phyloP scores from a whole-genome alignment of 1,140 invertebrate genomes.

The Bombus fervidus region DNA sequence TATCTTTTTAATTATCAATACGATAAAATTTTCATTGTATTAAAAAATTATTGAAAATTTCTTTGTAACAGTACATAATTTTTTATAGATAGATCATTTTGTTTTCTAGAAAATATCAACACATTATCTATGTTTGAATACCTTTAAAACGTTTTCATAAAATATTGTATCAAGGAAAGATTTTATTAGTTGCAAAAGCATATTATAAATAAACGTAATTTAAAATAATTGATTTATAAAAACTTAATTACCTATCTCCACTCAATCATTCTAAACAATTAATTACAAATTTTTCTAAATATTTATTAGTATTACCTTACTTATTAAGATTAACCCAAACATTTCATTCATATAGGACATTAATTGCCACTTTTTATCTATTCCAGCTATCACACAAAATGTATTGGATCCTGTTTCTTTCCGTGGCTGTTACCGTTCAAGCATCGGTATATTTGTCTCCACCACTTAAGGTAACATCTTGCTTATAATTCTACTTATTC shows the following conservation, averaged over 20 bases:
- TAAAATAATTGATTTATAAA: neutral
- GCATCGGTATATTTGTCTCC: slow-evolving; percentile 67
- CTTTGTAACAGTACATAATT: no score
- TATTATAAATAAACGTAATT: neutral
- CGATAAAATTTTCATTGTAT: no score
- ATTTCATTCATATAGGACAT: no score
- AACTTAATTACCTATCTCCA: neutral
- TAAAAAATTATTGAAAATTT: no score
- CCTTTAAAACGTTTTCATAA: neutral
- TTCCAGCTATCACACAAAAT: slow-evolving; percentile 23
- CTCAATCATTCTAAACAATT: no score
- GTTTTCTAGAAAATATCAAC: no score
- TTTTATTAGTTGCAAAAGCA: neutral
- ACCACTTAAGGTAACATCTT: slow-evolving; percentile 65
- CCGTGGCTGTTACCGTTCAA: slow-evolving; percentile 53
- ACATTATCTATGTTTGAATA: neutral
- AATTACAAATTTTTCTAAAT: neutral
- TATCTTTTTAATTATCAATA: no score
- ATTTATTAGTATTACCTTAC: no score
- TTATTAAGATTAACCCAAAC: no score
- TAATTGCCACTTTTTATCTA: neutral
- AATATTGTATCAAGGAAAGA: neutral
- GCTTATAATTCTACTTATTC: neutral
- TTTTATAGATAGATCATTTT: no score
- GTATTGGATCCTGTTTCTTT: slow-evolving; percentile 56